These are phyloP conservation scores for Spizaetus ornatus DNA, from an alignment of 2,113 vertebrate genomes.

Conservation along the genomic window DNA sequence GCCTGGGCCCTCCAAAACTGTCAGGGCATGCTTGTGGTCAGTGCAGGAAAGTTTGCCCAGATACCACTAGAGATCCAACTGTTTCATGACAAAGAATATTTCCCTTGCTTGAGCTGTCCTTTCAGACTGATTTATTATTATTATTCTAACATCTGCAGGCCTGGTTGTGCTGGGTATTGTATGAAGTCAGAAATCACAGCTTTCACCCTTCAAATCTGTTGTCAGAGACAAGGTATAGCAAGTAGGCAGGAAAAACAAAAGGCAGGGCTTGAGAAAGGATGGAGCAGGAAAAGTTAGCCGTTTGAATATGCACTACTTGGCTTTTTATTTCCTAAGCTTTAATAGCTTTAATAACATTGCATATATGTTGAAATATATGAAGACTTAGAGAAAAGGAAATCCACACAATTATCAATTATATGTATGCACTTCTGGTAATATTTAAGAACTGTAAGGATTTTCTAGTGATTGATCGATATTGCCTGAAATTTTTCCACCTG, in stretches of 20 bases:
- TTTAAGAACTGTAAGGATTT: neutral
- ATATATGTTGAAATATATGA: neutral
- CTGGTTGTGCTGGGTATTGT: neutral
- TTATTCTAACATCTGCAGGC: neutral
- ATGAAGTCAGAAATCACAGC: neutral
- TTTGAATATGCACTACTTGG: neutral
- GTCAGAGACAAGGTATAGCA: neutral
- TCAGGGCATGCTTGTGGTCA: neutral
- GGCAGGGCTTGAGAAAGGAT: neutral
- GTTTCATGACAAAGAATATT: neutral
- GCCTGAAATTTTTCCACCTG: neutral
- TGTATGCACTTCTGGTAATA: neutral
- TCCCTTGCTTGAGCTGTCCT: neutral
- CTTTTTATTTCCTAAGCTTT: neutral
- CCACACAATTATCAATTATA: neutral
- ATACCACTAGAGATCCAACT: neutral
- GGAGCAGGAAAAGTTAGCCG: fast-evolving
- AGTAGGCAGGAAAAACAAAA: neutral
- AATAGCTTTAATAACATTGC: neutral
- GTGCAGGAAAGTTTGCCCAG: neutral
- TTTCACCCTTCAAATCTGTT: neutral
- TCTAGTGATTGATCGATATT: neutral
- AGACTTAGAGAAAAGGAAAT: neutral
- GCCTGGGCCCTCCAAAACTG: neutral
- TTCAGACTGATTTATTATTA: neutral